Conservation (phyloP, 2,888 invertebrate species). For the Tachina fera region DNA sequence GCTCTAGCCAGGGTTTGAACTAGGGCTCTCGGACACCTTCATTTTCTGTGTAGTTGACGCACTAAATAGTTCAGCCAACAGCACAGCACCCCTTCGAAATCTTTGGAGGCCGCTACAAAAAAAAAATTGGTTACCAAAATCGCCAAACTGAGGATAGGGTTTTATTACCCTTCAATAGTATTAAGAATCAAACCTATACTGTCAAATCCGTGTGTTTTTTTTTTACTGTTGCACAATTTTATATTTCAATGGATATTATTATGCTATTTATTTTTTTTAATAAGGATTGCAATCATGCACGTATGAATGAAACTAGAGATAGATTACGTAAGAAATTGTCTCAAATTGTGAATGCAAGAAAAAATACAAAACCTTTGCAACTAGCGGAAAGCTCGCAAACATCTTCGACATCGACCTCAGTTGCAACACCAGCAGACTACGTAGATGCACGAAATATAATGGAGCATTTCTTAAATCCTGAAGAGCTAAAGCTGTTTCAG, state of each 20-base stretch:
- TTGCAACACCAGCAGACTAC: not conserved
- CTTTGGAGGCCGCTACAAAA: too few relatives aligned
- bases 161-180: too few relatives aligned
- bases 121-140: too few relatives aligned
- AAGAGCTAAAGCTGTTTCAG: conserved; percentile 60
- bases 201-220: too few relatives aligned
- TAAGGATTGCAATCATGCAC: conserved; percentile 81
- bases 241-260: not conserved
- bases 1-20: too few relatives aligned
- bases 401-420: conserved; percentile 69
- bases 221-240: too few relatives aligned
- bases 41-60: too few relatives aligned
- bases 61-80: too few relatives aligned
- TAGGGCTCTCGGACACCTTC: too few relatives aligned
- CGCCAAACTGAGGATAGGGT: too few relatives aligned
- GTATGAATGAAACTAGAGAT: conserved; percentile 82
- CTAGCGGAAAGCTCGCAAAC: conserved; percentile 63
- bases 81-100: too few relatives aligned
- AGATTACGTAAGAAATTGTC: conserved; percentile 82
- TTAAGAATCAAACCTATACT: too few relatives aligned
- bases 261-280: not conserved
- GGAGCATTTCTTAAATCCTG: conserved; percentile 61
- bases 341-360: conserved; percentile 80
- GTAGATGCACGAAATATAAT: conserved; percentile 52
- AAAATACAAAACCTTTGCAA: conserved; percentile 75